Percentiles rank a stretch among this genome's conserved stretches.
These are phyloP conservation scores for Akabosia matsudoensis DNA, from an alignment of 1,140 invertebrate genomes.

Conservation along the genomic window DNA sequence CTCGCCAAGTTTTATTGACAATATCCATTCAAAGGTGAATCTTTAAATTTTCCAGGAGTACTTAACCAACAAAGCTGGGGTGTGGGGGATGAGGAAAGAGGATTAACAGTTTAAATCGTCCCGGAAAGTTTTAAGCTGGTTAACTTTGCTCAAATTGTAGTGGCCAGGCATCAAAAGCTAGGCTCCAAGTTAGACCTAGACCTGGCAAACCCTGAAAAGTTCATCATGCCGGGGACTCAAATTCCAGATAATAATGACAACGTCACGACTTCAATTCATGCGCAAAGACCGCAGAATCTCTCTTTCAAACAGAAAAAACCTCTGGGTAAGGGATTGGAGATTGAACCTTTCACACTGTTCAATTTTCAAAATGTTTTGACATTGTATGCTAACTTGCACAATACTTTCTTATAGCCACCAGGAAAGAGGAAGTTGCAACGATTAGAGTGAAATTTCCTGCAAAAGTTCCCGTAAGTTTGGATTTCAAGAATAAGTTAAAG, in stretches of 20 bases:
- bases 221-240: conserved; percentile 23
- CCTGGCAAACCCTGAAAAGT: background rate
- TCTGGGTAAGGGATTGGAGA: conserved; percentile 23
- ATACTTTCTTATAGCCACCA: conserved; percentile 37
- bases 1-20: too few species aligned
- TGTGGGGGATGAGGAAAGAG: too few species aligned
- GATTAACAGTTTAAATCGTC: too few species aligned
- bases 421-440: conserved; percentile 47
- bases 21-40: too few species aligned
- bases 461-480: conserved; percentile 48
- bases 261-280: background rate
- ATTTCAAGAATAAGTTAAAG: background rate
- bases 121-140: conserved; percentile 26
- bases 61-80: too few species aligned
- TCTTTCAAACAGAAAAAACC: conserved; percentile 41
- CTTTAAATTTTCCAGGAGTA: too few species aligned
- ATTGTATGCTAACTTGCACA: background rate
- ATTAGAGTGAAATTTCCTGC: conserved; percentile 46
- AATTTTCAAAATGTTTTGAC: conserved; percentile 9
- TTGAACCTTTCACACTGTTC: background rate
- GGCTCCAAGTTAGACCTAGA: conserved; percentile 12
- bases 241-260: conserved; percentile 37
- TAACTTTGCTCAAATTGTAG: conserved; percentile 31
- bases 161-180: conserved; percentile 21
- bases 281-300: conserved; percentile 16